Conservation (phyloP, 2,888 invertebrate species). For the Scaeva pyrastri region DNA sequence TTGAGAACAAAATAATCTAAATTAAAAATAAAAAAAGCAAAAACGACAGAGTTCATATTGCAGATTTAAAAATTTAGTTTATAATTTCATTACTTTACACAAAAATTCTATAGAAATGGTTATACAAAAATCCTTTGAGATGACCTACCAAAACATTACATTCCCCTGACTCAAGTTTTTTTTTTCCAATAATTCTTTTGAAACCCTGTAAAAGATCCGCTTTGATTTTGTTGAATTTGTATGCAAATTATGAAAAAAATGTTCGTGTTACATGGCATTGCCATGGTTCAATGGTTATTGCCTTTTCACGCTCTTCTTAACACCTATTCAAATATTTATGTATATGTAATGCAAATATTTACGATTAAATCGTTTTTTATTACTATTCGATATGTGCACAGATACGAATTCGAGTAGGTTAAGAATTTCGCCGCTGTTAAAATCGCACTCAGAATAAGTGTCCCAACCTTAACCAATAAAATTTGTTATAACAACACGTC, state of each 20-base stretch:
- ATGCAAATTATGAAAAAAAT: neutral
- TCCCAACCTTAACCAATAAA: neutral
- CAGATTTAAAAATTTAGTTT: too few species aligned
- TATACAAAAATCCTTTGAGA: too few species aligned
- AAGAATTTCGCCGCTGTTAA: neutral
- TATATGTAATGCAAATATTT: neutral
- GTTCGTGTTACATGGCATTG: neutral
- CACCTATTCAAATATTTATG: neutral
- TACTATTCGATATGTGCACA: conserved; percentile 18
- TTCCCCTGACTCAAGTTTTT: too few species aligned
- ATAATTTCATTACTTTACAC: too few species aligned
- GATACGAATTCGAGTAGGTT: neutral
- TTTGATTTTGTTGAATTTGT: neutral
- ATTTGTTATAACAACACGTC: neutral
- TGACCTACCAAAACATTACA: too few species aligned
- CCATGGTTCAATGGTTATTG: neutral
- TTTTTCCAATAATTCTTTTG: too few species aligned
- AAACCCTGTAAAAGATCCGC: neutral
- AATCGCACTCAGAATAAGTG: neutral
- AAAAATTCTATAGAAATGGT: too few species aligned
- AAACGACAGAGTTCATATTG: too few species aligned
- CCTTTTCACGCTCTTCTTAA: neutral
- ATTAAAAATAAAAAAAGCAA: too few species aligned
- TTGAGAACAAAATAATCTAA: too few species aligned
- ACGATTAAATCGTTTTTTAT: conserved; percentile 19